phyloP scores from a whole-genome alignment of 2,113 vertebrate genomes.

The Hirundichthys speculiger region DNA sequence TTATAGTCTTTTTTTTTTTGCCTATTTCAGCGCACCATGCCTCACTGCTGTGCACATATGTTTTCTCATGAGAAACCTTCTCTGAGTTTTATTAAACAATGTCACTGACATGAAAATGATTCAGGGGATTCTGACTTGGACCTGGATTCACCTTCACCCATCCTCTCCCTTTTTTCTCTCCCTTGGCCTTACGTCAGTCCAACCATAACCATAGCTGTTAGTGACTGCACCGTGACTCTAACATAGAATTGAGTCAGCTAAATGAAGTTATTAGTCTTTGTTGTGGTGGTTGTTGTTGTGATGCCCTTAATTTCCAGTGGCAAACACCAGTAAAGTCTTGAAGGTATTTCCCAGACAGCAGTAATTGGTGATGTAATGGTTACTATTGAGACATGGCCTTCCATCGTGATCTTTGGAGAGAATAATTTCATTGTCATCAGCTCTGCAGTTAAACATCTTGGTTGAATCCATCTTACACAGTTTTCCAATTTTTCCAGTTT shows the following conservation, averaged over 20 bases:
- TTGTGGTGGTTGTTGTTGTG: slow-evolving; percentile 51
- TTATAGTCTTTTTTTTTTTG: slow-evolving; percentile 2
- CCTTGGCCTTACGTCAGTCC: slow-evolving; percentile 16
- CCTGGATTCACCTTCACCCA: slow-evolving; percentile 20
- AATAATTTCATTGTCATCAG: slow-evolving; percentile 38
- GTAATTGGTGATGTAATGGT: slow-evolving; percentile 47
- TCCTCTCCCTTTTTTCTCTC: background rate
- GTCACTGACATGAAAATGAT: slow-evolving; percentile 37
- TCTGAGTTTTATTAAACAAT: slow-evolving; percentile 50
- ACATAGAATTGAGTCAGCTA: slow-evolving; percentile 61
- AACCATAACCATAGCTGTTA: slow-evolving; percentile 23
- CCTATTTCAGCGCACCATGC: slow-evolving; percentile 26
- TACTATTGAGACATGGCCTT: slow-evolving; percentile 18
- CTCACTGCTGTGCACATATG: slow-evolving; percentile 22
- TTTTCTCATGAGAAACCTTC: slow-evolving; percentile 50
- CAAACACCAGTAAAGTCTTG: slow-evolving; percentile 42
- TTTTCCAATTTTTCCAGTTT: slow-evolving; percentile 1
- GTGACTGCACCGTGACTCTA: slow-evolving; percentile 38
- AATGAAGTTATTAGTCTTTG: slow-evolving; percentile 46
- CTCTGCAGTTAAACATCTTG: slow-evolving; percentile 21
- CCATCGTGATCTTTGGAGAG: background rate
- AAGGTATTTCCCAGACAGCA: slow-evolving; percentile 56
- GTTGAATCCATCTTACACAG: slow-evolving; percentile 30
- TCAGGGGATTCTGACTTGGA: slow-evolving; percentile 54
- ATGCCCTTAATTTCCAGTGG: slow-evolving; percentile 62